These are phyloP conservation scores for Embidobia sp. DNA, from an alignment of 2,888 invertebrate genomes.

Conservation along the genomic window DNA sequence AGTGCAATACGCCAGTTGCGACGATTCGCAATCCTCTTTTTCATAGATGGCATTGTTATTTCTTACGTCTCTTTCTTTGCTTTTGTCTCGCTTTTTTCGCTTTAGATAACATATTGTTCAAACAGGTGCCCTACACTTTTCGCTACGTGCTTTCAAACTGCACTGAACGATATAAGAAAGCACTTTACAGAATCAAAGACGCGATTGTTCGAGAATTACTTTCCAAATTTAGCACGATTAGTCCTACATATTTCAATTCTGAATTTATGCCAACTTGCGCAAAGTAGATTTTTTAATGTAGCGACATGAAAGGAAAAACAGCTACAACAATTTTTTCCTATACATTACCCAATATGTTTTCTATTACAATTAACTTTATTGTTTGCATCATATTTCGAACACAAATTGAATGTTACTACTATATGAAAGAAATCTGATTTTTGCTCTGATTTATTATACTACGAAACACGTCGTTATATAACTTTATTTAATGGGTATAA, in stretches of 20 bases:
- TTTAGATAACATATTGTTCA: conserved; percentile 60
- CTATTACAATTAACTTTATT: no score
- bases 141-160: conserved; percentile 49
- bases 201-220: conserved; percentile 54
- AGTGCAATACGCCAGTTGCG: conserved; percentile 58
- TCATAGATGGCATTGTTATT: conserved; percentile 58
- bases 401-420: no score
- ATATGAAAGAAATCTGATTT: no score
- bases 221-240: conserved; percentile 56
- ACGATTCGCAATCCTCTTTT: conserved; percentile 48
- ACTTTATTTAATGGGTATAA: no score
- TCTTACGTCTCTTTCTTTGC: conserved; percentile 45
- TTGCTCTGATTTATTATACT: no score
- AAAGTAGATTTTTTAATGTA: neutral
- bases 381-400: no score
- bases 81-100: conserved; percentile 40
- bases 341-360: no score
- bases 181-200: conserved; percentile 58
- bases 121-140: conserved; percentile 56
- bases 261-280: conserved; percentile 19
- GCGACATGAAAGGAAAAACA: neutral
- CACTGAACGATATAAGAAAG: conserved; percentile 54
- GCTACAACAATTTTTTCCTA: no score
- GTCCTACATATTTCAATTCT: conserved; percentile 37
- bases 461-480: no score